Evolutionary conservation across 2,797 vertebrate genomes (phyloP), one percentile per base, ranked within the genome.

Genomic region (Sebastes jordani): DNA sequence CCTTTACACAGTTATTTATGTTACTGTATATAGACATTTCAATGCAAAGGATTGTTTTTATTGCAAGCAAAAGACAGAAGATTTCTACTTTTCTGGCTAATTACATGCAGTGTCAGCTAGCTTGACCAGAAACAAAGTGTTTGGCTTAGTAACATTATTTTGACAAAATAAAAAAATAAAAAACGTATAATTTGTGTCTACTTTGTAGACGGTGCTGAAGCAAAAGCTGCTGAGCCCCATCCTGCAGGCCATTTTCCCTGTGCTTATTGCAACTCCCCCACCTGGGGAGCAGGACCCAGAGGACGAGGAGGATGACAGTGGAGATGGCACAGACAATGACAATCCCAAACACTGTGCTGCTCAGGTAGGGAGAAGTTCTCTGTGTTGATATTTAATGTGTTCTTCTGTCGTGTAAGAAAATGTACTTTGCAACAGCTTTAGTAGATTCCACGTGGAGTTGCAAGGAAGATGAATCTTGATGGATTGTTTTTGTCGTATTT

Each of bases 261-360:
- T 98, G 38, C 93, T 98, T 81, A 94, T 93, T 38, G 95, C 97
- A 0, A 92, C 95, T 29, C 97, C 97, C 0, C 95, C 95, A 0
- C 89, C 94, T 16, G 97, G 97, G 5, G 93, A 97, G 81, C 92
- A 97, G 76, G 97, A 98, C 86, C 97, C 96, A 0, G 97, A 98
- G 81, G 97, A 98, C 65, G 92, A 95, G n/a, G 95, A 96, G 42
- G 96, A 97, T 22, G 85, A 94, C 13, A 86, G 75, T 0, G 96
- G 95, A 10, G 96, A 96, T 1, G 92, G 93, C 34, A 76, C 80
- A 2, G 94, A 95, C 54, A 90, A 76, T 38, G 92, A 95, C 68
- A 96, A 87, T 60, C 95, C 96, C 54, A 96, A 96, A 86, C 95
- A 96, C 73, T 94, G 93, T 76, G 94, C 95, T 34, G 94, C 94